A percentile compares a stretch with the other conserved stretches of the same genome.
phyloP scores from a whole-genome alignment of 2,113 vertebrate species.

The Cheilinus undulatus region DNA sequence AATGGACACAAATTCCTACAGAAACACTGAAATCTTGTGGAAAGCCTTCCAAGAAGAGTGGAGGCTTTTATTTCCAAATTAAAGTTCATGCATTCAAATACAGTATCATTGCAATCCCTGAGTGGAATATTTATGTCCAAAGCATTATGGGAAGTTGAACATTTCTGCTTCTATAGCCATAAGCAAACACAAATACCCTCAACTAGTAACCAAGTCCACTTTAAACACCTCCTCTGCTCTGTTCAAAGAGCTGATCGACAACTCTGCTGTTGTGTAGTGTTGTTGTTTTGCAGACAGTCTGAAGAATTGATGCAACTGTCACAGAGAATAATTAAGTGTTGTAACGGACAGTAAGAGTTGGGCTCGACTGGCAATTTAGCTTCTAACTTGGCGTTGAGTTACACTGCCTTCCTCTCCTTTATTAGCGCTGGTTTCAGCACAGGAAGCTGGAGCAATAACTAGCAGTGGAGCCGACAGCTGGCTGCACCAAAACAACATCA shows the following conservation, averaged over 20 bases:
- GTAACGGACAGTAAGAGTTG: not conserved
- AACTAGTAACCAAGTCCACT: not conserved
- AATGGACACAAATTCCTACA: too few species aligned
- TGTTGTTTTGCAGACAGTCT: not conserved
- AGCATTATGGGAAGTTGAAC: not conserved
- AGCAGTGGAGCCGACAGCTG: constrained; percentile 13
- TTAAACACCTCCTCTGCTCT: not conserved
- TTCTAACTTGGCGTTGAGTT: constrained; percentile 2
- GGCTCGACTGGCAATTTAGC: constrained; percentile 11
- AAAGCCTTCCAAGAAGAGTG: too few species aligned
- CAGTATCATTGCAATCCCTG: too few species aligned
- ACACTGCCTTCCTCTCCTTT: not conserved
- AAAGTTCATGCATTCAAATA: too few species aligned
- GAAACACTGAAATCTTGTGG: too few species aligned
- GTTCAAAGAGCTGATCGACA: not conserved
- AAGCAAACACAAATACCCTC: not conserved
- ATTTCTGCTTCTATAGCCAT: not conserved
- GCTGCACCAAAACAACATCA: constrained; percentile 27
- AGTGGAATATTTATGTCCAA: not conserved
- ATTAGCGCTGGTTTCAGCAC: constrained; percentile 7
- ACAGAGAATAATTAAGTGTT: not conserved
- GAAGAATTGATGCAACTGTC: not conserved
- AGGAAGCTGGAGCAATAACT: constrained; percentile 37
- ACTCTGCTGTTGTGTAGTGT: not conserved
- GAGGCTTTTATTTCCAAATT: too few species aligned